A percentile compares a stretch with the other conserved stretches of the same genome.
Conservation (phyloP, 2,888 invertebrate species). For the Hoplodrina blanda region DNA sequence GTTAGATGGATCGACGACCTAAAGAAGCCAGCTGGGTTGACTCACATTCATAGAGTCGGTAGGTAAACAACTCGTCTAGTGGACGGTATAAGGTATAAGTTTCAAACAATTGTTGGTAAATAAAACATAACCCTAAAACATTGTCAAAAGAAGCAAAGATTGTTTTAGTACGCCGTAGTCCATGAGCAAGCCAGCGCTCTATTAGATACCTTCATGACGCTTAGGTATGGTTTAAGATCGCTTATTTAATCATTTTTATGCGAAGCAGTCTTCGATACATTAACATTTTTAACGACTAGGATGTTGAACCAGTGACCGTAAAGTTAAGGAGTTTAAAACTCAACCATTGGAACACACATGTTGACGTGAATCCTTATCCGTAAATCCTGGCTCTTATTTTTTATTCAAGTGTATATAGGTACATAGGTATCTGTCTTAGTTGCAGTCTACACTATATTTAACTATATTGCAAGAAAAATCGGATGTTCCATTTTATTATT, state of each 20-base stretch:
- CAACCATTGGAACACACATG: neutral
- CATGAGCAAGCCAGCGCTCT: too few species aligned
- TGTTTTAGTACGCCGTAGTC: too few species aligned
- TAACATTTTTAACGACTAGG: neutral
- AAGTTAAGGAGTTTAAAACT: neutral
- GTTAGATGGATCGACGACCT: constrained; percentile 17
- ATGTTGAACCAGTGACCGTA: neutral
- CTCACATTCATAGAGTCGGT: constrained; percentile 9
- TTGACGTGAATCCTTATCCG: too few species aligned
- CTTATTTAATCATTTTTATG: too few species aligned
- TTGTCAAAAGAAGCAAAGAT: too few species aligned
- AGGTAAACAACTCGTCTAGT: neutral
- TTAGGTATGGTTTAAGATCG: too few species aligned
- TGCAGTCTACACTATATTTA: neutral
- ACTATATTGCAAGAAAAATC: neutral
- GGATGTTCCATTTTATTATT: constrained; percentile 6
- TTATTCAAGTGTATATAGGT: neutral
- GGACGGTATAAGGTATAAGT: neutral
- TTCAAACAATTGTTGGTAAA: neutral
- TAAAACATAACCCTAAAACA: neutral
- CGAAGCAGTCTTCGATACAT: too few species aligned
- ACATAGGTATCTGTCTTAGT: neutral
- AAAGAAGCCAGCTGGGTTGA: constrained; percentile 25
- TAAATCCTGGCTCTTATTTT: neutral
- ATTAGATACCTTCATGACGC: too few species aligned